These are phyloP conservation scores for Rhynchopsitta pachyrhyncha DNA, from an alignment of 2,113 vertebrate genomes.

Conservation along the genomic window DNA sequence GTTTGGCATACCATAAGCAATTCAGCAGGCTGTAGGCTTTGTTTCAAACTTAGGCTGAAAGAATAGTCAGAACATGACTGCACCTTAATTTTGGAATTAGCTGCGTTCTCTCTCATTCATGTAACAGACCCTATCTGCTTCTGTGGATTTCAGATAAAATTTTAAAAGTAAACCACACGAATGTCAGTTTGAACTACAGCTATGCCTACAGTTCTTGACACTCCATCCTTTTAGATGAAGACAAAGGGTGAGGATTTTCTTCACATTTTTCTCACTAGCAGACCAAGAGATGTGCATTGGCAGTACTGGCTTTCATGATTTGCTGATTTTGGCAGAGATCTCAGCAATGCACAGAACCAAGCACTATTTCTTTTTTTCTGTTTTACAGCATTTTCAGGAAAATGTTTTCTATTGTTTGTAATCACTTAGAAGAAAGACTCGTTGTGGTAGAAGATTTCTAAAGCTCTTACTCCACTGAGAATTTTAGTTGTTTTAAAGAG, in stretches of 20 bases:
- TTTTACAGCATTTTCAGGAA: not conserved
- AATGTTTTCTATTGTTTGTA: not conserved
- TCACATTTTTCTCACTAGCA: not conserved
- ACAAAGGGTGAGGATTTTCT: not conserved
- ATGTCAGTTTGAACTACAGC: not conserved
- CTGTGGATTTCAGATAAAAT: not conserved
- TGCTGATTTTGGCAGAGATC: not conserved
- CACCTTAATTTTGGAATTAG: constrained; percentile 15
- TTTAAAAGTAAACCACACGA: not conserved
- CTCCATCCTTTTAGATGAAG: not conserved
- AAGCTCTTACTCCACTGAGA: not conserved
- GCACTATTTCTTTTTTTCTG: not conserved
- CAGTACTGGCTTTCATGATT: not conserved
- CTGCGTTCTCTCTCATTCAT: not conserved
- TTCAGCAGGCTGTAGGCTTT: not conserved
- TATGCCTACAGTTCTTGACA: not conserved
- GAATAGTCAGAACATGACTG: not conserved
- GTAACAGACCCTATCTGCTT: not conserved
- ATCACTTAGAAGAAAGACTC: not conserved
- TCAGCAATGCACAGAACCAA: not conserved
- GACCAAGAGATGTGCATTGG: not conserved
- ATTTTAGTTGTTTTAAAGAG: not conserved
- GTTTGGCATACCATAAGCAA: constrained; percentile 31
- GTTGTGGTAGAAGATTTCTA: not conserved
- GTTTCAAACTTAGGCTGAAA: constrained; percentile 13